Evolutionary conservation across 64 coral and sea anemone species (phyloP).

Genomic region (Trachythela sp.): DNA sequence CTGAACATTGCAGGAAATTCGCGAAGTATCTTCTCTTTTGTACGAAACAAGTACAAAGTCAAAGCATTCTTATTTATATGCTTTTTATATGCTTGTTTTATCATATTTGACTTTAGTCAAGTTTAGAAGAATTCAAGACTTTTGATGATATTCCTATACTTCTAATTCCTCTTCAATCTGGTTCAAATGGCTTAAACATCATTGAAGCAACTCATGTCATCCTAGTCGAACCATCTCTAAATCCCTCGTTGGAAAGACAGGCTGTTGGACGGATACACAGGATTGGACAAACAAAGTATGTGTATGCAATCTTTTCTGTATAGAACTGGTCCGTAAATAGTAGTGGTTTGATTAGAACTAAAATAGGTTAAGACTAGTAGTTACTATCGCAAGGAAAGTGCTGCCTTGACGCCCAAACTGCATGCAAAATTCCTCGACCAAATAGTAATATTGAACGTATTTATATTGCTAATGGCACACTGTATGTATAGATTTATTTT

Average conservation of each 20-base stretch:
- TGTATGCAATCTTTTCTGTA: background rate
- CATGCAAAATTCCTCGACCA: too few relatives aligned
- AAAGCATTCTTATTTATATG: background rate
- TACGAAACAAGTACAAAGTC: background rate
- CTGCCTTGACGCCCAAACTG: too few relatives aligned
- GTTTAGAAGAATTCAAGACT: constrained; percentile 74
- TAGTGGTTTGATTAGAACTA: too few relatives aligned
- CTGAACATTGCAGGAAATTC: too few relatives aligned
- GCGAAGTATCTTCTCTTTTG: too few relatives aligned
- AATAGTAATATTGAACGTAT: too few relatives aligned
- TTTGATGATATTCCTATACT: constrained; percentile 50
- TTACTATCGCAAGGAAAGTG: too few relatives aligned
- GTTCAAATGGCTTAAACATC: constrained; percentile 88
- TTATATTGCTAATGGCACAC: too few relatives aligned
- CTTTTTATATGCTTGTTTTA: background rate
- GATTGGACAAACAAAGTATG: constrained; percentile 92
- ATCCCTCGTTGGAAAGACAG: constrained; percentile 85
- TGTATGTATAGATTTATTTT: too few relatives aligned
- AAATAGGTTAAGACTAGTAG: too few relatives aligned
- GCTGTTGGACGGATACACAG: constrained; percentile 87
- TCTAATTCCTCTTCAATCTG: constrained; percentile 73
- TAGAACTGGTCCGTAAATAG: background rate
- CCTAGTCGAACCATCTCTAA: constrained; percentile 82
- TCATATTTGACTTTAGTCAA: constrained; percentile 26
- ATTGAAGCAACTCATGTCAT: constrained; percentile 91